Conservation (phyloP, 2,888 invertebrate species). For the Rhabditophanes sp. region DNA sequence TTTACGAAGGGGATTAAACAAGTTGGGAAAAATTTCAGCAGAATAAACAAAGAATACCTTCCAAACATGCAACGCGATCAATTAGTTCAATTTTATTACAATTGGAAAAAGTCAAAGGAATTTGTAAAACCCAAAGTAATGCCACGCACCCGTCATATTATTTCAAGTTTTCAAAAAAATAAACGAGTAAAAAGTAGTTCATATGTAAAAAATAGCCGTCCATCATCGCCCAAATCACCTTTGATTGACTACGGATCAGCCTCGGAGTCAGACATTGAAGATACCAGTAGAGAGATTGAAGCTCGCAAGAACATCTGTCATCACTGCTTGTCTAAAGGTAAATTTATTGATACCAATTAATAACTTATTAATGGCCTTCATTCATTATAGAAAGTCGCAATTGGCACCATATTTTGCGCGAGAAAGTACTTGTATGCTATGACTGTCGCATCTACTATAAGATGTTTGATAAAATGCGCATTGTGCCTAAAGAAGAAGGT, state of each 20-base stretch:
- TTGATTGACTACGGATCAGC: slow-evolving; percentile 53
- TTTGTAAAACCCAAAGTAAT: slow-evolving; percentile 90
- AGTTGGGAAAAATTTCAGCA: slow-evolving; percentile 96
- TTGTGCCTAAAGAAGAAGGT: no score
- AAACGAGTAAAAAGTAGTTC: no score
- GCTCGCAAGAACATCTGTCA: slow-evolving; percentile 60
- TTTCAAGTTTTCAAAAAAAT: no score
- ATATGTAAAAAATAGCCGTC: slow-evolving; percentile 19
- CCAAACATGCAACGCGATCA: slow-evolving; percentile 96
- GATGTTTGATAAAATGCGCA: slow-evolving; percentile 59
- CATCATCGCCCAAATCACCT: slow-evolving; percentile 47
- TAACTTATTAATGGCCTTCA: slow-evolving; percentile 2
- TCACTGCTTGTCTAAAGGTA: slow-evolving; percentile 61
- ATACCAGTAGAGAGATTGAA: no score
- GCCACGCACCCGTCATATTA: slow-evolving; percentile 56
- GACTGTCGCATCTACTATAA: slow-evolving; percentile 62
- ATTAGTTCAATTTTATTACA: slow-evolving; percentile 91
- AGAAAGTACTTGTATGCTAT: slow-evolving; percentile 57
- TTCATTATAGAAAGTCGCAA: slow-evolving; percentile 54
- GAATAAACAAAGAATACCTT: slow-evolving; percentile 82
- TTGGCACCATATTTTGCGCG: slow-evolving; percentile 61
- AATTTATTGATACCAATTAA: slow-evolving; percentile 30
- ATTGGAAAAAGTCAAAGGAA: slow-evolving; percentile 98
- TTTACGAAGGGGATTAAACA: slow-evolving; percentile 94
- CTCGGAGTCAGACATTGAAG: slow-evolving; percentile 20